phyloP scores from a whole-genome alignment of 2,888 invertebrate species.

The Tetramorium bicarinatum region DNA sequence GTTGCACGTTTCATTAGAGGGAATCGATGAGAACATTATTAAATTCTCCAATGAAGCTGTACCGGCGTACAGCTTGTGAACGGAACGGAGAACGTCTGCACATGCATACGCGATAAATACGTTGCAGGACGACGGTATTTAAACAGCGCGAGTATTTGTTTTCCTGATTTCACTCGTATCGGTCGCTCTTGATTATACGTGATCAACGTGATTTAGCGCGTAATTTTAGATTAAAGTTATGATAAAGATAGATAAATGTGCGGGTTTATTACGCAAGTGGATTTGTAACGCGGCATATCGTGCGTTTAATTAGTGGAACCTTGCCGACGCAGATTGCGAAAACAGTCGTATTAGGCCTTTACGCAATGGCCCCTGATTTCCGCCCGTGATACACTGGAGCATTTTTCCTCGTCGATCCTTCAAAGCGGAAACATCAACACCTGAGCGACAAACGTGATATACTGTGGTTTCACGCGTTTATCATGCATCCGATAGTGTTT shows the following conservation, averaged over 20 bases:
- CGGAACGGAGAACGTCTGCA: neutral
- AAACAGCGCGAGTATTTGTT: neutral
- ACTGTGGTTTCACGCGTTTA: neutral
- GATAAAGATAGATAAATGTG: neutral
- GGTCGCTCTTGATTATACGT: constrained; percentile 14
- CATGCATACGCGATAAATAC: neutral
- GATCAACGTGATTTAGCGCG: constrained; percentile 12
- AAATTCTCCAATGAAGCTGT: neutral
- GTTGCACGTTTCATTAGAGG: neutral
- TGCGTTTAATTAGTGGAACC: constrained; percentile 20
- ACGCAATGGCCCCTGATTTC: neutral
- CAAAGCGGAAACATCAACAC: neutral
- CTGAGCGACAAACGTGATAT: neutral
- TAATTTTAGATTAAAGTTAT: constrained; percentile 38
- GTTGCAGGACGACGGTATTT: neutral
- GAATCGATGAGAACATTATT: neutral
- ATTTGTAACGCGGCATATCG: neutral
- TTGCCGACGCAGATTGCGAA: neutral
- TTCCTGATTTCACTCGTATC: neutral
- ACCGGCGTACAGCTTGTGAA: neutral
- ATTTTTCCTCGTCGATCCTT: neutral
- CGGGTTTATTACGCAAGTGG: neutral
- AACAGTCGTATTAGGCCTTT: neutral
- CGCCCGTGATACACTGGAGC: neutral
- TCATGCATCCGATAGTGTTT: neutral